Evolutionary conservation across 2,888 invertebrate genomes (phyloP), one percentile per base, ranked within the genome.

Genomic region (Leucophenga montana): DNA sequence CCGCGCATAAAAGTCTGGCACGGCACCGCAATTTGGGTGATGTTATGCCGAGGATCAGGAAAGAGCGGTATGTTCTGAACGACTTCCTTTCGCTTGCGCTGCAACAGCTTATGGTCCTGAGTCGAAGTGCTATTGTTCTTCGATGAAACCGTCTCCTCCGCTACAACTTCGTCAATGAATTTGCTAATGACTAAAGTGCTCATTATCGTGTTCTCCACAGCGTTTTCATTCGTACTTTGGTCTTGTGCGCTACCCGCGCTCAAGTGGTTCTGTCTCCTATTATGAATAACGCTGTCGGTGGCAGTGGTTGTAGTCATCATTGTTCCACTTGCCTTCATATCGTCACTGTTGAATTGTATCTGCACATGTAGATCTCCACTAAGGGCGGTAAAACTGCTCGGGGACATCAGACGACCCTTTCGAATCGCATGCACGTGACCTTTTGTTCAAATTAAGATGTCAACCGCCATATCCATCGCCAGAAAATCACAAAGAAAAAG

Each of bases 291-390:
- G 1, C 18, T 50, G 16, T n/a, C 6, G 56, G 69, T 71, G 44
- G 62, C 22, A 66, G 65, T 54, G 27, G 31, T 68, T 66, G 50
- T 50, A 57, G 72, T 48, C 61, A 74, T 65, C 31, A 57, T 64
- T 54, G 18, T 70, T 14, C 62, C 67, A 8, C 59, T 69, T 39
- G 73, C 71, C 3, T 69, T 72, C 61, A 71, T 71, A 59, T 80
- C 75, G 20, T 76, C 73, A 18, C 70, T 74, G 72, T 75, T 83
- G 79, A 87, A 87, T 85, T 90, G 91, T 79, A 95, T 91, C 86
- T 91, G 91, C 77, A 95, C 91, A 86, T 92, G 93, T 71, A 95
- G 91, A 88, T 95, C 95, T 75, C 95, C 95, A 77, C 94, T 94
- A 78, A 95, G 89, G 39, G 95, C 95, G 71, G 93, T 93, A 86